A percentile compares a stretch with the other conserved stretches of the same genome.
Conservation (phyloP, 2,113 vertebrate species). For the Anser brachyrhynchus region DNA sequence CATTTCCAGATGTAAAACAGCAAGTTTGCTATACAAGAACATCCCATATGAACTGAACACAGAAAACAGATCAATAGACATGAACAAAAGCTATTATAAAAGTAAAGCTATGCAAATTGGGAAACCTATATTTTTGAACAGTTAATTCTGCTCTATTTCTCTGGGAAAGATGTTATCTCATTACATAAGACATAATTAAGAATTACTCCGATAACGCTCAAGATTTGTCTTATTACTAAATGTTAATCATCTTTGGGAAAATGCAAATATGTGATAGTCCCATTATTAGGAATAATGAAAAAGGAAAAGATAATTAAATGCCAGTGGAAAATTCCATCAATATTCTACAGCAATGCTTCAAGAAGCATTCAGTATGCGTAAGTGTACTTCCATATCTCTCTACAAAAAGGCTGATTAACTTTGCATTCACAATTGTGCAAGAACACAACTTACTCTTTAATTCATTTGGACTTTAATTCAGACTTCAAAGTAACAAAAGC, state of each 20-base stretch:
- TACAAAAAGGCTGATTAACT: neutral
- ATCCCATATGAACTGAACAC: neutral
- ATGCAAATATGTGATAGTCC: neutral
- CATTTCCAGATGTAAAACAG: neutral
- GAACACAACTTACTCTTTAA: neutral
- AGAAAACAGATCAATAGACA: neutral
- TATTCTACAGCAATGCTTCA: neutral
- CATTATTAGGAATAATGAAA: neutral
- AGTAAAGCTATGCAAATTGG: neutral
- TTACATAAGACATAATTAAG: neutral
- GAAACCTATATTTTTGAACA: neutral
- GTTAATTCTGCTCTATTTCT: neutral
- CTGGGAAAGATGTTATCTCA: neutral
- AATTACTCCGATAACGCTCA: neutral
- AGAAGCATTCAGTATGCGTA: neutral
- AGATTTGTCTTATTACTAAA: neutral
- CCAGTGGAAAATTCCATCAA: neutral
- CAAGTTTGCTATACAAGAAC: neutral
- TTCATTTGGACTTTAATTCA: neutral
- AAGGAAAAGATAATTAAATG: neutral
- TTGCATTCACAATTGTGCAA: neutral
- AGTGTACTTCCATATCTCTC: neutral
- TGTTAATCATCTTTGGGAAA: neutral
- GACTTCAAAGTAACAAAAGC: conserved; percentile 15
- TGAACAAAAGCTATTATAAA: neutral